phyloP scores from a whole-genome alignment of 1,140 invertebrate genomes.

The Heliconius hermathena region DNA sequence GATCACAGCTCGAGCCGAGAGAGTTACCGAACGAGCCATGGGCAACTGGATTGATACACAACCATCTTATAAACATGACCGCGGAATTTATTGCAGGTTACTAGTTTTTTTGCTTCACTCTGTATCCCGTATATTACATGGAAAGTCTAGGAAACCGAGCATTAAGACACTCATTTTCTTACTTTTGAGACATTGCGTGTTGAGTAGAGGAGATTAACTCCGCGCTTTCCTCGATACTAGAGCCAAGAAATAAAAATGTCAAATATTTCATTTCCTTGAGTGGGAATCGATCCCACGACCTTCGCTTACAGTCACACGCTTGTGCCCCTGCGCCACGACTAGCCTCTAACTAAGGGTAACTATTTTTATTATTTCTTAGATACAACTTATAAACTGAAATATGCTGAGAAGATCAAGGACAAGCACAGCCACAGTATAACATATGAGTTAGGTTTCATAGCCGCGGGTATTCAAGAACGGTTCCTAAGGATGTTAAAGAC shows the following conservation, averaged over 20 bases:
- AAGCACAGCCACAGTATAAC: slow-evolving; percentile 39
- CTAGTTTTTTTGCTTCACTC: background rate
- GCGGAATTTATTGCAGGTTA: slow-evolving; percentile 4
- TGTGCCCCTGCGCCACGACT: no score
- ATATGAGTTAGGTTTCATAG: slow-evolving; percentile 47
- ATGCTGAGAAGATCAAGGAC: slow-evolving; percentile 43
- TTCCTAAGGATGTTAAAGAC: slow-evolving; percentile 46
- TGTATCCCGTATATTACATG: background rate
- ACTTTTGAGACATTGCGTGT: background rate
- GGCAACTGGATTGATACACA: background rate
- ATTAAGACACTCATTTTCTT: background rate
- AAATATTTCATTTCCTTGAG: background rate
- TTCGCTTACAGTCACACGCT: no score
- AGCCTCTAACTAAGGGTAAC: no score
- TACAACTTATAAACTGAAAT: slow-evolving; percentile 32
- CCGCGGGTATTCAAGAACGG: slow-evolving; percentile 42
- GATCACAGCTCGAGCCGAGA: background rate
- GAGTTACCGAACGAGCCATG: background rate
- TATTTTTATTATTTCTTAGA: slow-evolving; percentile 19
- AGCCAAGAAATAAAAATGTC: background rate
- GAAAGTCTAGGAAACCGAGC: background rate
- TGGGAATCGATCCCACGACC: background rate
- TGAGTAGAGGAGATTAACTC: background rate
- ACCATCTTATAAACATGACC: slow-evolving; percentile 19
- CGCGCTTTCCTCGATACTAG: background rate